Percentiles rank a stretch among this genome's conserved stretches.
Conservation (phyloP, 1,140 invertebrate genomes). For the Rhopalosiphum padi region DNA sequence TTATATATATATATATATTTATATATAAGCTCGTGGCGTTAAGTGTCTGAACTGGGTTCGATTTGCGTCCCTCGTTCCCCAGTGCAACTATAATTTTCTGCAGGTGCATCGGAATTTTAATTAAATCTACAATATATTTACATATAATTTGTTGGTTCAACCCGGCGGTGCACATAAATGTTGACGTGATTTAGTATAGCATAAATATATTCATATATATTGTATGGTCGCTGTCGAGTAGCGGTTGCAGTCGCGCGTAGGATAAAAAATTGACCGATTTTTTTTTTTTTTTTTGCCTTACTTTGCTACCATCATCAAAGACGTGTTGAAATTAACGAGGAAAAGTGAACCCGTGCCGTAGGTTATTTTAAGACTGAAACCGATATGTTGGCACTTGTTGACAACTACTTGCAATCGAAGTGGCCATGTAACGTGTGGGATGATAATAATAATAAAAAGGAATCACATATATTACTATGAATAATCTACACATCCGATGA, state of each 20-base stretch:
- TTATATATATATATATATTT: too few relatives aligned
- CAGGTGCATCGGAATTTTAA: conserved; percentile 22
- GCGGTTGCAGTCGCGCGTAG: background rate
- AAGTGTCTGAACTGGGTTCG: background rate
- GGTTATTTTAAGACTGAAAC: conserved; percentile 35
- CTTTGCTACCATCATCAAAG: background rate
- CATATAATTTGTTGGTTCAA: conserved; percentile 23
- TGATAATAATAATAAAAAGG: background rate
- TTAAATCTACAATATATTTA: conserved; percentile 27
- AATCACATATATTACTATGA: background rate
- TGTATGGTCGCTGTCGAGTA: background rate
- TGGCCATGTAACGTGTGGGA: background rate
- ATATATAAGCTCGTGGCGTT: background rate
- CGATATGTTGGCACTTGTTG: conserved; percentile 22
- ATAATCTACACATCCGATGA: background rate
- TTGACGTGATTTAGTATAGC: background rate
- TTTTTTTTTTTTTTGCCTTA: background rate
- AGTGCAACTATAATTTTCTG: background rate
- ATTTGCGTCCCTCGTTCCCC: background rate
- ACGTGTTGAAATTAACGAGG: conserved; percentile 29
- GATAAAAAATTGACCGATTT: conserved; percentile 8
- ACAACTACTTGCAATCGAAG: conserved; percentile 29
- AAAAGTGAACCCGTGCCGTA: background rate
- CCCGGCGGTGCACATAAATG: background rate
- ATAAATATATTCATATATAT: background rate